These are phyloP conservation scores for Trichogramma pretiosum DNA, from an alignment of 1,140 invertebrate species.

Conservation along the genomic window DNA sequence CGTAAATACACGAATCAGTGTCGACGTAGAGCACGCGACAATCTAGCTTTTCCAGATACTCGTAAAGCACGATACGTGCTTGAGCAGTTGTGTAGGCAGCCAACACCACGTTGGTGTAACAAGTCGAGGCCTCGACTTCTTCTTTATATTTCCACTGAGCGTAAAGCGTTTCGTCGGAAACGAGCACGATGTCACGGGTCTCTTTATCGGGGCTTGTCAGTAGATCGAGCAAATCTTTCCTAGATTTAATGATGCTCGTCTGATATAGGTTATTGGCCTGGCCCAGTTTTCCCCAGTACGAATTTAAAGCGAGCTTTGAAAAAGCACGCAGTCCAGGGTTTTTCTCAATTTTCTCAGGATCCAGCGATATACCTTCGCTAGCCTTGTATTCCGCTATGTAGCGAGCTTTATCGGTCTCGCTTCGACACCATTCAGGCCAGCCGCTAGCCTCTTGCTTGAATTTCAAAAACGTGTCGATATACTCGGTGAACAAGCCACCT, in stretches of 20 bases:
- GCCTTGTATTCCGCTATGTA: not conserved
- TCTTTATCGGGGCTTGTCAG: conserved; percentile 23
- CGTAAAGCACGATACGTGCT: conserved; percentile 36
- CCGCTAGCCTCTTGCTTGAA: conserved; percentile 32
- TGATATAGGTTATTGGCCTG: conserved; percentile 24
- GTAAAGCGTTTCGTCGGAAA: conserved; percentile 26
- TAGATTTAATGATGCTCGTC: conserved; percentile 24
- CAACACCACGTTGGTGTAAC: conserved; percentile 30
- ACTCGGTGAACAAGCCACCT: conserved; percentile 27
- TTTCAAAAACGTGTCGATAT: conserved; percentile 32
- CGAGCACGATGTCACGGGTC: conserved; percentile 14
- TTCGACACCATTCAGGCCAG: conserved; percentile 26
- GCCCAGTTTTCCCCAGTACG: conserved; percentile 34
- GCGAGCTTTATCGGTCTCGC: too few species aligned
- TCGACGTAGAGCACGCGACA: conserved; percentile 36
- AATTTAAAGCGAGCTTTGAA: conserved; percentile 33
- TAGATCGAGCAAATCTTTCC: conserved; percentile 24
- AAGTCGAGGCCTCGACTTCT: conserved; percentile 6
- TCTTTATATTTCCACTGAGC: conserved; percentile 22
- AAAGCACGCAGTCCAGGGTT: conserved; percentile 29
- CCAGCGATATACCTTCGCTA: conserved; percentile 32
- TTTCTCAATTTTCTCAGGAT: conserved; percentile 28
- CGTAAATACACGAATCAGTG: conserved; percentile 35
- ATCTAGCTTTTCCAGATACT: conserved; percentile 30
- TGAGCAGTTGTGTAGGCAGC: conserved; percentile 37